Base-by-base conservation (phyloP, 2,797 vertebrate species). In the Darevskia mixta region DNA sequence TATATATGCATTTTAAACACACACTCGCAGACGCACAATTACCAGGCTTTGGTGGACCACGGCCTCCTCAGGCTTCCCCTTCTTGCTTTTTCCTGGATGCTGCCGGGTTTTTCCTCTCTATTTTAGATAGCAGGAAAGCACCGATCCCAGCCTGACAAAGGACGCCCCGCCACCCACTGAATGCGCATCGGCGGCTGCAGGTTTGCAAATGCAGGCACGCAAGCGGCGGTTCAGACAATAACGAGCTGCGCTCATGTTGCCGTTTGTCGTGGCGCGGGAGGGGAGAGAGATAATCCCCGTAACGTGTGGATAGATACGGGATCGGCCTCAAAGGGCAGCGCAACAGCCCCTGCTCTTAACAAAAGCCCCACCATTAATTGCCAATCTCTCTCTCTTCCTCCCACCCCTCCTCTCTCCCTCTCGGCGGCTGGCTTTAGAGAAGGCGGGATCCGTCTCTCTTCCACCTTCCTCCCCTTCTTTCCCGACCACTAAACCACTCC, bases 141-240 rank as follows among this genome's bases (percentile, higher is more conserved):
- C 93, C 2, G 95, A 78, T 93, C 83, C 92, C 32, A 77, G 90
- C 78, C 82, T 82, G 83, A 95, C 94, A 95, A 95, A 95, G 94
- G 69, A 25, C 17, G 89, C 32, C 81, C 88, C 93, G 86, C 90
- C 91, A 69, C 79, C 89, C 90, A 85, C 87, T 85, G 92, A 86
- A 88, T 69, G 90, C 93, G 72, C 71, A 81, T 78, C 58, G 89
- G 91, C 92, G 92, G 92, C 88, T 67, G 88, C 88, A 49, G 88
- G 9, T 67, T 78, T 67, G 84, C 84, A 58, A 81, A 5, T 8
- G n/a, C 66, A 27, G 90, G 85, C 75, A 66, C 91, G 92, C 80
- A 84, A 38, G 1, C 79, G 49, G 49, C 61, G 86, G 71, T 86
- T 0, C 72, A 55, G 29, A 87, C 35, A 9, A 17, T 20, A 3